These are phyloP conservation scores for Coptodon bakossiorum DNA, from an alignment of 2,113 vertebrate species.

Conservation along the genomic window DNA sequence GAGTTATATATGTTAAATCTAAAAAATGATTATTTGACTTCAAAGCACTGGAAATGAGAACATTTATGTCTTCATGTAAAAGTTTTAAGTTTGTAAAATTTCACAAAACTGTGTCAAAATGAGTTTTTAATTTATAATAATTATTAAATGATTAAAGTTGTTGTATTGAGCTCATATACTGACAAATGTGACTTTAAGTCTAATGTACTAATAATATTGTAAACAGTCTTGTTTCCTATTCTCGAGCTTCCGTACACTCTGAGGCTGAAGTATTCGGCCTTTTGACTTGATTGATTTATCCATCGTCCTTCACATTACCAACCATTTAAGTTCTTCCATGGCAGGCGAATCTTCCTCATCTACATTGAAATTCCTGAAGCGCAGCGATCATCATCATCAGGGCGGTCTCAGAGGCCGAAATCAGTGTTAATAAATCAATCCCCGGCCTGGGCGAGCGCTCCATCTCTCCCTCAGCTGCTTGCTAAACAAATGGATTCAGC, in stretches of 20 bases:
- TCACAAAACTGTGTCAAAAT: background rate
- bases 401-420: slow-evolving; percentile 36
- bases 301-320: background rate
- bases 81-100: background rate
- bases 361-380: slow-evolving; percentile 46
- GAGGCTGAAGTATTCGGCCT: background rate
- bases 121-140: background rate
- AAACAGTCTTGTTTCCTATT: background rate
- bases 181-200: background rate
- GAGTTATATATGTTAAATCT: background rate
- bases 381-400: slow-evolving; percentile 20
- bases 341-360: background rate
- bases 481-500: slow-evolving; percentile 67
- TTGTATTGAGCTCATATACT: background rate
- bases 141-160: background rate
- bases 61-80: background rate
- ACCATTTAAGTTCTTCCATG: background rate
- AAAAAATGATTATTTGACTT: background rate
- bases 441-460: slow-evolving; percentile 19
- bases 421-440: slow-evolving; percentile 67
- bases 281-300: background rate
- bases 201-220: background rate
- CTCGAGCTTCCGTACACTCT: background rate
- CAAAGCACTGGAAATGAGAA: background rate
- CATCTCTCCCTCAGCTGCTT: slow-evolving; percentile 44